Evolutionary conservation across 2,888 invertebrate genomes (phyloP).

Genomic region (Lathronympha strigana): DNA sequence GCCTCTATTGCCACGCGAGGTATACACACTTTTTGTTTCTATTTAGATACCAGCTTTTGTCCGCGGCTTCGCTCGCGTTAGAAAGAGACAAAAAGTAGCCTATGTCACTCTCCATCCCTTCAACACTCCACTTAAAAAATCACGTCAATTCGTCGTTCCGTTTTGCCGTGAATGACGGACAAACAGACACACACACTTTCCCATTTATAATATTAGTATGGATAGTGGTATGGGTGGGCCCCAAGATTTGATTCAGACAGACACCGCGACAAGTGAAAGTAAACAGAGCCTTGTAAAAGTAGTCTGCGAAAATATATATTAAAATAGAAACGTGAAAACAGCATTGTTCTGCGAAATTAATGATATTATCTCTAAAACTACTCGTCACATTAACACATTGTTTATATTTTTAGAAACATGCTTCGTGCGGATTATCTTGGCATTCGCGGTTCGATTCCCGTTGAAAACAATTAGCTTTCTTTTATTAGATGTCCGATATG

Average conservation of each 20-base stretch:
- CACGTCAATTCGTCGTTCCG: too few species aligned
- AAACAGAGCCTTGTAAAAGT: not conserved
- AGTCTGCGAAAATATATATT: not conserved
- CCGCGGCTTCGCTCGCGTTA: too few species aligned
- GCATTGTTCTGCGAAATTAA: not conserved
- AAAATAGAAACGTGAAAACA: not conserved
- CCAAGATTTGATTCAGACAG: too few species aligned
- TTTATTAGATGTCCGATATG: constrained; percentile 14
- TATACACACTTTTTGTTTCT: too few species aligned
- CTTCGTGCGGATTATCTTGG: constrained; percentile 14
- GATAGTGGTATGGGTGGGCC: not conserved
- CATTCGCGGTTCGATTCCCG: constrained; percentile 22
- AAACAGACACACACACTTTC: too few species aligned
- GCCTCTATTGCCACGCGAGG: not conserved
- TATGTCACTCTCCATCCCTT: too few species aligned
- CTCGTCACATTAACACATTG: constrained; percentile 6
- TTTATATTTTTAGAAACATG: constrained; percentile 21
- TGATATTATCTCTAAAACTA: not conserved
- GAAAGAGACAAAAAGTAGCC: too few species aligned
- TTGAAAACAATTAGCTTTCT: constrained; percentile 8
- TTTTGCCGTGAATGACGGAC: too few species aligned
- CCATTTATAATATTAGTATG: too few species aligned
- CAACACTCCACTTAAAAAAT: too few species aligned
- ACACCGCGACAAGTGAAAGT: too few species aligned
- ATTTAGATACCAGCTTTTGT: too few species aligned